Conservation (phyloP, 2,113 vertebrate genomes). For the Thryonomys swinderianus region DNA sequence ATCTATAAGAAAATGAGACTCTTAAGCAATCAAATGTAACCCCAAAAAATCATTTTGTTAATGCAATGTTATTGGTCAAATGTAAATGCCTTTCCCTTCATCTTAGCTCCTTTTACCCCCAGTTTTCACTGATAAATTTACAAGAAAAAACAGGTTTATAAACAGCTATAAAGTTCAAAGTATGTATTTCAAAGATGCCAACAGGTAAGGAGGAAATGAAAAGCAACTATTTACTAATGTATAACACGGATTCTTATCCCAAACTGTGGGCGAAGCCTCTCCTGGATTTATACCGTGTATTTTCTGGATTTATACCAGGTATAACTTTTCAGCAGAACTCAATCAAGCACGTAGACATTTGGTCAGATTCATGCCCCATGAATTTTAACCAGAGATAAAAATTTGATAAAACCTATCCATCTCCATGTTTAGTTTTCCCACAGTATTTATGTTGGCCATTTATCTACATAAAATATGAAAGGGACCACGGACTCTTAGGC, state of each 20-base stretch:
- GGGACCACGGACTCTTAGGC: neutral
- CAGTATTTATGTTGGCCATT: slow-evolving; percentile 66
- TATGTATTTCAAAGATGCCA: slow-evolving; percentile 37
- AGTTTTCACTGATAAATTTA: neutral
- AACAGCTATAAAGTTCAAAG: slow-evolving; percentile 25
- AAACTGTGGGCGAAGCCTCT: neutral
- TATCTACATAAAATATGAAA: slow-evolving; percentile 59
- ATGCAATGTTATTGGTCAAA: slow-evolving; percentile 32
- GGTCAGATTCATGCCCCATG: slow-evolving; percentile 69
- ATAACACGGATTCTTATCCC: neutral
- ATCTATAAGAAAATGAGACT: neutral
- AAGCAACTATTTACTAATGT: slow-evolving; percentile 19
- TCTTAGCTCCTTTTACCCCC: neutral
- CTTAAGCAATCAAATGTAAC: neutral
- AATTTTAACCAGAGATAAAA: slow-evolving; percentile 77
- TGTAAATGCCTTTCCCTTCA: neutral
- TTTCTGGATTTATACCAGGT: slow-evolving; percentile 35
- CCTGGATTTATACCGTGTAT: neutral
- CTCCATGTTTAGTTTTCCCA: slow-evolving; percentile 59
- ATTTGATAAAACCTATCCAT: slow-evolving; percentile 74
- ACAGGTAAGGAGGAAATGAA: slow-evolving; percentile 48
- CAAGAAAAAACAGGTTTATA: neutral
- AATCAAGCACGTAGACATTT: slow-evolving; percentile 59
- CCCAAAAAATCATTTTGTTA: neutral
- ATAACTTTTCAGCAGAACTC: slow-evolving; percentile 41